These are phyloP conservation scores for Panorpa germanica DNA, from an alignment of 2,888 invertebrate genomes.

Conservation along the genomic window DNA sequence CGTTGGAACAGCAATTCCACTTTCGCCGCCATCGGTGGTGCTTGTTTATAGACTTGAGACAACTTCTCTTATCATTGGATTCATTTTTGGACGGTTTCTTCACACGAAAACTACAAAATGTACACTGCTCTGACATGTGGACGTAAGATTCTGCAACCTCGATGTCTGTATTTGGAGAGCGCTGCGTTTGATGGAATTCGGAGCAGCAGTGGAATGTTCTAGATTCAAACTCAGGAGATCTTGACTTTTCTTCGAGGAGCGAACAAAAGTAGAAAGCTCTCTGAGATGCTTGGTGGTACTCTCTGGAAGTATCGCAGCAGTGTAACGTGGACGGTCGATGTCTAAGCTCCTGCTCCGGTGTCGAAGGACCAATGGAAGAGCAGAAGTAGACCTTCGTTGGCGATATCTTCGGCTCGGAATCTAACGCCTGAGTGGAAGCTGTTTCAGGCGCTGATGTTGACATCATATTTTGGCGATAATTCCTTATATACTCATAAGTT, in stretches of 20 bases:
- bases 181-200: constrained; percentile 17
- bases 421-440: constrained; percentile 10
- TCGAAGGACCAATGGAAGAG: constrained; percentile 18
- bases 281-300: constrained; percentile 19
- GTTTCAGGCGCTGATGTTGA: constrained; percentile 15
- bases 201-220: constrained; percentile 25
- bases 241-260: constrained; percentile 27
- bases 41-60: constrained; percentile 22
- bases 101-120: constrained; percentile 23
- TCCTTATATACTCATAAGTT: constrained; percentile 71
- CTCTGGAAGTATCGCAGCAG: constrained; percentile 25
- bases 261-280: constrained; percentile 28
- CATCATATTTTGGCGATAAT: constrained; percentile 24
- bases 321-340: constrained; percentile 22
- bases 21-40: constrained; percentile 28
- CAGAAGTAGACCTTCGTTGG: constrained; percentile 12
- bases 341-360: constrained; percentile 12
- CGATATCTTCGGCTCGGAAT: constrained; percentile 12
- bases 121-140: constrained; percentile 23
- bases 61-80: constrained; percentile 15
- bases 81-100: constrained; percentile 16
- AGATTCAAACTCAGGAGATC: constrained; percentile 15
- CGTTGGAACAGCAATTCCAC: constrained; percentile 38
- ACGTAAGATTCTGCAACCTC: constrained; percentile 13
- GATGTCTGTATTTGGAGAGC: constrained; percentile 12